These are phyloP conservation scores for Alca torda DNA, from an alignment of 2,797 vertebrate genomes.

Conservation along the genomic window DNA sequence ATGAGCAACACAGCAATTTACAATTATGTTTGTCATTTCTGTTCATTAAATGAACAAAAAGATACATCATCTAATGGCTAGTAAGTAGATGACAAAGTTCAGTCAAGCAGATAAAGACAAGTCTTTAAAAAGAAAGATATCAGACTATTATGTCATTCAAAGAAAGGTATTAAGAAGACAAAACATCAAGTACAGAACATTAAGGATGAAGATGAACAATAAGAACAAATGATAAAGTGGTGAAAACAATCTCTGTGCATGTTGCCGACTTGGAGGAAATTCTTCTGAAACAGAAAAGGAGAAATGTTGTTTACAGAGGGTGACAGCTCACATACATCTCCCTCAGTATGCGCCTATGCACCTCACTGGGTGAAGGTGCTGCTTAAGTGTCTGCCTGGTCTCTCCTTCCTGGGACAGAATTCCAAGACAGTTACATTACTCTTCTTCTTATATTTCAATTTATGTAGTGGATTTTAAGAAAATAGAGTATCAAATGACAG, in stretches of 20 bases:
- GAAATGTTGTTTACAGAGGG: not conserved
- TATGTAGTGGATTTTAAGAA: not conserved
- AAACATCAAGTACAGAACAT: not conserved
- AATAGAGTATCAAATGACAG: not conserved
- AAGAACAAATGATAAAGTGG: not conserved
- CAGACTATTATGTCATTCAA: not conserved
- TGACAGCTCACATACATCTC: not conserved
- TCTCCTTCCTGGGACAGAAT: not conserved
- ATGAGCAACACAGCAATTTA: not conserved
- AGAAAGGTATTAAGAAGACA: not conserved
- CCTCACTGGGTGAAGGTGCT: not conserved
- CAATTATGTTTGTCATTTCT: not conserved
- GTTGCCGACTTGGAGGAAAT: not conserved
- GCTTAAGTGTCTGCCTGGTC: not conserved
- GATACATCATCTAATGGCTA: not conserved
- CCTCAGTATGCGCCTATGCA: fast-evolving
- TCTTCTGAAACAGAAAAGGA: not conserved
- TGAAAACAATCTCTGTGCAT: not conserved
- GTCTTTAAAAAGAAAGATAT: not conserved
- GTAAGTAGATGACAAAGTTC: not conserved
- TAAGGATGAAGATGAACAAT: not conserved
- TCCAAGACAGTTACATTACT: not conserved
- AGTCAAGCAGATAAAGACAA: not conserved
- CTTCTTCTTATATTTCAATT: not conserved
- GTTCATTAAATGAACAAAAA: constrained; percentile 13